Evolutionary conservation across 2,888 invertebrate species (phyloP), one percentile per base, ranked within the genome.

Genomic region (Dryococelus australis): DNA sequence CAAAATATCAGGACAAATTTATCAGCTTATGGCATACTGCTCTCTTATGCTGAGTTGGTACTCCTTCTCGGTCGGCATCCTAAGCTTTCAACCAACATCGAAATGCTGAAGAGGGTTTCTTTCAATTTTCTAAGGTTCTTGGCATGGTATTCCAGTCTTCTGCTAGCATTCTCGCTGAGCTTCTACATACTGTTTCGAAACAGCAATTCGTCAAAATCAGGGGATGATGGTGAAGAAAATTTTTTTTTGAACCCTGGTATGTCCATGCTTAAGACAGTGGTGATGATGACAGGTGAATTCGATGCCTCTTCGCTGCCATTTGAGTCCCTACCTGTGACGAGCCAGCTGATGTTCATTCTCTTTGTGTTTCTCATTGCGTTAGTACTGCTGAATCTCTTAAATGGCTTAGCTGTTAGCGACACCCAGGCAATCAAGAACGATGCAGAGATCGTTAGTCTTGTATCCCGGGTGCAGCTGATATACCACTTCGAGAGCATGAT

Each of bases 261-360:
- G 88, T 96, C 97, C 0, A 91, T 97, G 78, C 96, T 97, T 90
- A 97, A 97, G 92, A 97, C 97, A 0, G 95, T 97, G 43, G 96
- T 97, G 0, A 97, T 97, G 97, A 93, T 97, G 89, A 97, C 97
- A 0, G 97, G 97, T 24, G 97, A 97, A 92, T 97, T 97, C 90
- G 97, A 97, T 91, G 97, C 97, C 0, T 94, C 95, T n/a, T 95
- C 95, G 13, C 95, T 97, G 84, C 95, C 96, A 86, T 97, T 97
- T 91, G 93, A 94, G 86, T 93, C 95, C 86, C 94, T 95, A 91
- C 96, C 96, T 16, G 92, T 95, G 9, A 94, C 95, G 53, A 96
- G 96, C 91, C 96, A 96, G 90, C 91, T 96, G 6, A 94, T 97
- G 87, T 97, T 97, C 91, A 93, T 96, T 43, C 93, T 96, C 0